Evolutionary conservation across 2,888 invertebrate species (phyloP).

Genomic region (Laothoe populi): DNA sequence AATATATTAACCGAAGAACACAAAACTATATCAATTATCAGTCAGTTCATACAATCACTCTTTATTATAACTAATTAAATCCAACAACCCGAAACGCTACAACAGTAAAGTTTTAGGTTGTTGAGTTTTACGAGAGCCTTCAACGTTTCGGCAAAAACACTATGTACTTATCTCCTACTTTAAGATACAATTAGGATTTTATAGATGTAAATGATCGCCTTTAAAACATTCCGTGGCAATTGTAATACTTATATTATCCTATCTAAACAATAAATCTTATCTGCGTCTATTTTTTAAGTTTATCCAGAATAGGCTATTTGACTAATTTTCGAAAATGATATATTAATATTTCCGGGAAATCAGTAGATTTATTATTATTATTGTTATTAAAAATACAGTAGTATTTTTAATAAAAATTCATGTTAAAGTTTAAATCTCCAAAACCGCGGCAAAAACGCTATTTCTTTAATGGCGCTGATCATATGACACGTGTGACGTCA

Average conservation of each 20-base stretch:
- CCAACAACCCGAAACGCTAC: not conserved
- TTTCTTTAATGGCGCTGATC: too few relatives aligned
- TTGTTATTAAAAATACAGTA: too few relatives aligned
- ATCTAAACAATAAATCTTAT: not conserved
- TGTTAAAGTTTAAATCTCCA: too few relatives aligned
- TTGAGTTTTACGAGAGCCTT: not conserved
- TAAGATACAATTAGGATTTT: not conserved
- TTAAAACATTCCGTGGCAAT: not conserved
- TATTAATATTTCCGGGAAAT: too few relatives aligned
- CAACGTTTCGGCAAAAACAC: not conserved
- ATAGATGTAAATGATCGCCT: not conserved
- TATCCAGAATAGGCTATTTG: not conserved
- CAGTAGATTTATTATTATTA: too few relatives aligned
- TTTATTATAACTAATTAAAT: constrained; percentile 32
- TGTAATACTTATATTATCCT: not conserved
- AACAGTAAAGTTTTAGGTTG: not conserved
- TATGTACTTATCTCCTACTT: not conserved
- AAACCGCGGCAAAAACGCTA: too few relatives aligned
- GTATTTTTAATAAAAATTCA: too few relatives aligned
- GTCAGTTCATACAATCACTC: constrained; percentile 50
- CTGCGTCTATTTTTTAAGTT: not conserved
- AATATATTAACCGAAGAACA: constrained; percentile 43
- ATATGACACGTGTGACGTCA: too few relatives aligned
- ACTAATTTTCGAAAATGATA: not conserved
- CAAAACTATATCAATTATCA: constrained; percentile 46